phyloP scores from a whole-genome alignment of 2,113 vertebrate genomes.

The Gallinago paraguaiae region DNA sequence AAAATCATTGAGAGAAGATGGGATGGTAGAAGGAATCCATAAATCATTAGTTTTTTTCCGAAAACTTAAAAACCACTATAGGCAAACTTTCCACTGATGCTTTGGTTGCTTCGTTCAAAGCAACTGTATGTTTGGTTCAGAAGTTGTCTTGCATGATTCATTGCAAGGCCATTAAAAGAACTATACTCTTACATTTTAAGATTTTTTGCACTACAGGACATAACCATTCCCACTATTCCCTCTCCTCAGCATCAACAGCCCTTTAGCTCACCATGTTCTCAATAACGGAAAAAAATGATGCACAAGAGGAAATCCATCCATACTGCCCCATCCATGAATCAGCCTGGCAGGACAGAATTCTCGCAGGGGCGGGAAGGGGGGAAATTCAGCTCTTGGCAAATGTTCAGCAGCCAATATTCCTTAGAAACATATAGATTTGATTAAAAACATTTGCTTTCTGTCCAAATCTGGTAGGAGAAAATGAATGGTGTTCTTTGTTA shows the following conservation, averaged over 20 bases:
- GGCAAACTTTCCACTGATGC: conserved; percentile 28
- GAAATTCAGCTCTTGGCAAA: conserved; percentile 15
- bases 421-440: conserved; percentile 70
- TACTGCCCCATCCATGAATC: background rate
- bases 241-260: background rate
- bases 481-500: conserved; percentile 60
- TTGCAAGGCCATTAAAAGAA: background rate
- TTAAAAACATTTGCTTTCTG: conserved; percentile 69
- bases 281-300: background rate
- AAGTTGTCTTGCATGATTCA: conserved; percentile 38
- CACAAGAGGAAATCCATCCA: background rate
- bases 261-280: background rate
- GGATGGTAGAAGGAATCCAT: background rate
- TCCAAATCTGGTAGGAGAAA: conserved; percentile 50
- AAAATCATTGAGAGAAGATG: background rate
- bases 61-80: conserved; percentile 14
- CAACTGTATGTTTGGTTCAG: conserved; percentile 30
- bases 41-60: background rate
- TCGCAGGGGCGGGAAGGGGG: background rate
- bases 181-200: background rate
- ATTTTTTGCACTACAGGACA: background rate
- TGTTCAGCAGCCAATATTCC: conserved; percentile 50
- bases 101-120: conserved; percentile 37
- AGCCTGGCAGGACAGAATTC: background rate
- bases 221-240: background rate